Evolutionary conservation across 2,113 vertebrate genomes (phyloP).

Genomic region (Chionomys nivalis): DNA sequence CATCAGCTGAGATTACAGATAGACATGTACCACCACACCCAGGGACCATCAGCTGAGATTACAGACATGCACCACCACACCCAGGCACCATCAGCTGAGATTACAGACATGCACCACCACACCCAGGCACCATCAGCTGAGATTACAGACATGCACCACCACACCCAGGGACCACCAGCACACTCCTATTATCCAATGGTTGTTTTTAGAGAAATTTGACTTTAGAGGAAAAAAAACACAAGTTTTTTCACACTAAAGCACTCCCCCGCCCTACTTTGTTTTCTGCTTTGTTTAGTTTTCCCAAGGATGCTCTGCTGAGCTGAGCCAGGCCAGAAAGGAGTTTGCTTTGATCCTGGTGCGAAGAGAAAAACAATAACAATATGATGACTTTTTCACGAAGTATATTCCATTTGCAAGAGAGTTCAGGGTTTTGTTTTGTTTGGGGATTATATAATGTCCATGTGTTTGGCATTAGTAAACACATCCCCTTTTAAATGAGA

Average conservation of each 20-base stretch:
- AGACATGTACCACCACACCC: no score
- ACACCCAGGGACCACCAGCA: not conserved
- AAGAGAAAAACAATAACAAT: not conserved
- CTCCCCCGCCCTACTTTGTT: not conserved
- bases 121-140: not conserved
- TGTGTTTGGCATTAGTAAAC: slow-evolving; percentile 2
- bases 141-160: not conserved
- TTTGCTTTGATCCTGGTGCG: not conserved
- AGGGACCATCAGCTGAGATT: not conserved
- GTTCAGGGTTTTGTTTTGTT: not conserved
- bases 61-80: no score
- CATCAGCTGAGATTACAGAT: not conserved
- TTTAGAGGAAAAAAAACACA: not conserved
- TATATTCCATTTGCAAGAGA: not conserved
- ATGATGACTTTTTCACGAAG: slow-evolving; percentile 1
- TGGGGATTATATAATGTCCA: slow-evolving; percentile 10
- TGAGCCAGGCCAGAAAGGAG: not conserved
- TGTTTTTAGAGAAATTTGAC: slow-evolving; percentile 38
- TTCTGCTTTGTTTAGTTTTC: not conserved
- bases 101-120: not conserved
- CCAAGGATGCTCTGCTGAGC: not conserved
- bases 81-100: not conserved
- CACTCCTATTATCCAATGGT: not conserved
- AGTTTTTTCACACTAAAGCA: not conserved
- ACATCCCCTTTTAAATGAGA: not conserved